These are phyloP conservation scores for Polypterus senegalus DNA, from an alignment of 2,113 vertebrate species.

Conservation along the genomic window DNA sequence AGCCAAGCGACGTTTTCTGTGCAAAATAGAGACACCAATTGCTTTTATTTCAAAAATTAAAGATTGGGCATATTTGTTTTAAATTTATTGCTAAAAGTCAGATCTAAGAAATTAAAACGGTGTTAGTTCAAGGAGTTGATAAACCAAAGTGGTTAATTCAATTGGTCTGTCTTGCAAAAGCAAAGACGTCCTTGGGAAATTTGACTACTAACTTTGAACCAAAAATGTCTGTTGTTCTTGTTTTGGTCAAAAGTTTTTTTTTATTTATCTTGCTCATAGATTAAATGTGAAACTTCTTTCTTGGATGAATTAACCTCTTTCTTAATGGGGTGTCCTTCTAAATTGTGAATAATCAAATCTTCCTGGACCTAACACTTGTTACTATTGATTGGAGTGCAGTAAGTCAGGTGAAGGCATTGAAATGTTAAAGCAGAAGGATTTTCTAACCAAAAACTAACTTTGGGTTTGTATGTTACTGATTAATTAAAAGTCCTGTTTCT, in stretches of 20 bases:
- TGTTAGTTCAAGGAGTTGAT: slow-evolving; percentile 70
- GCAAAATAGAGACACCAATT: slow-evolving; percentile 51
- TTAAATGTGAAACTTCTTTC: slow-evolving; percentile 61
- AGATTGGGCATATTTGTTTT: slow-evolving; percentile 16
- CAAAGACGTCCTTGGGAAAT: slow-evolving; percentile 98
- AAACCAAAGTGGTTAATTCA: slow-evolving; percentile 32
- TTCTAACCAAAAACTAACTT: slow-evolving; percentile 15
- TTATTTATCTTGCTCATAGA: slow-evolving; percentile 22
- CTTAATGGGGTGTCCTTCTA: slow-evolving; percentile 35
- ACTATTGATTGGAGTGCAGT: slow-evolving; percentile 12
- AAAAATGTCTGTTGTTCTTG: slow-evolving; percentile 75
- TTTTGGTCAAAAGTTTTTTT: slow-evolving; percentile 72
- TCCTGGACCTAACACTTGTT: slow-evolving; percentile 74
- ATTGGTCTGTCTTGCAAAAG: slow-evolving; percentile 75
- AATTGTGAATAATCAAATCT: slow-evolving; percentile 49
- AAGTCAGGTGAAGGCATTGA: no score
- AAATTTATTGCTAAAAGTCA: slow-evolving; percentile 7
- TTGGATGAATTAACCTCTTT: slow-evolving; percentile 68
- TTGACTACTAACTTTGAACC: slow-evolving; percentile 99
- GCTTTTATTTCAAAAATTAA: slow-evolving; percentile 38
- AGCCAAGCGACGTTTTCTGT: slow-evolving; percentile 90
- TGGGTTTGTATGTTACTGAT: slow-evolving; percentile 9
- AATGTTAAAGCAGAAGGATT: slow-evolving; percentile 4
- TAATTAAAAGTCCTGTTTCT: no score
- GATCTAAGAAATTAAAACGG: slow-evolving; percentile 30